These are phyloP conservation scores for Ephydatia muelleri DNA, from an alignment of 37 sponge, comb jelly and placozoan genomes.

Conservation along the genomic window DNA sequence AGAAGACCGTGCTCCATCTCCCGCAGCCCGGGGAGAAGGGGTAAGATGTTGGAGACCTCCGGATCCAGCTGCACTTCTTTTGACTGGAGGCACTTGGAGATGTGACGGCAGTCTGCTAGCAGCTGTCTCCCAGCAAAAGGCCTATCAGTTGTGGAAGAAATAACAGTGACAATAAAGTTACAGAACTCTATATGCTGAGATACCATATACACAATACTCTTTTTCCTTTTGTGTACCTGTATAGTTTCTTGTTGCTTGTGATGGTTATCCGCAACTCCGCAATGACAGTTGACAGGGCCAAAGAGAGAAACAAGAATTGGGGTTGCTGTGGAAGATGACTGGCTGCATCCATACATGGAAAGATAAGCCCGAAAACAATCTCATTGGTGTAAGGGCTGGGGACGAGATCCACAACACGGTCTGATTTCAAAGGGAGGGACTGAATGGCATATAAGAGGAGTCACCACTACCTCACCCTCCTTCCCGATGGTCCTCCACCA, in stretches of 20 bases:
- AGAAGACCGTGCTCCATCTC: conserved; percentile 43
- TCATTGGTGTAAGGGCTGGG: conserved; percentile 23
- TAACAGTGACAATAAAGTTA: neutral
- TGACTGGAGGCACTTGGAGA: conserved; percentile 22
- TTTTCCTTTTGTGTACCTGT: conserved; percentile 4
- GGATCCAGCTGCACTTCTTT: conserved; percentile 4
- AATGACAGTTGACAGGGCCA: conserved; percentile 9
- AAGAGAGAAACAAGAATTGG: neutral
- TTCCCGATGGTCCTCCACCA: neutral
- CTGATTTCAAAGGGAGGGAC: neutral
- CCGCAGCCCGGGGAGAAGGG: conserved; percentile 15
- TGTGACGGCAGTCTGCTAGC: conserved; percentile 27
- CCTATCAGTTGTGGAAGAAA: neutral
- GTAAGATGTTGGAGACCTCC: neutral
- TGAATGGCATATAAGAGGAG: neutral
- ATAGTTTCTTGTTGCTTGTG: conserved; percentile 16
- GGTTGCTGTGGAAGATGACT: neutral
- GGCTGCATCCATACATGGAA: conserved; percentile 38
- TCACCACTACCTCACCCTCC: neutral
- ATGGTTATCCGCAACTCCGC: conserved; percentile 25
- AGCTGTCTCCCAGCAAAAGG: conserved; percentile 31
- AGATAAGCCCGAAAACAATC: conserved; percentile 13
- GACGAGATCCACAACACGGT: neutral
- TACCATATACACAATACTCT: neutral
- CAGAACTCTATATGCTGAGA: neutral